Evolutionary conservation across 2,888 invertebrate species (phyloP).

Genomic region (Cataglyphis rosenhaueri): DNA sequence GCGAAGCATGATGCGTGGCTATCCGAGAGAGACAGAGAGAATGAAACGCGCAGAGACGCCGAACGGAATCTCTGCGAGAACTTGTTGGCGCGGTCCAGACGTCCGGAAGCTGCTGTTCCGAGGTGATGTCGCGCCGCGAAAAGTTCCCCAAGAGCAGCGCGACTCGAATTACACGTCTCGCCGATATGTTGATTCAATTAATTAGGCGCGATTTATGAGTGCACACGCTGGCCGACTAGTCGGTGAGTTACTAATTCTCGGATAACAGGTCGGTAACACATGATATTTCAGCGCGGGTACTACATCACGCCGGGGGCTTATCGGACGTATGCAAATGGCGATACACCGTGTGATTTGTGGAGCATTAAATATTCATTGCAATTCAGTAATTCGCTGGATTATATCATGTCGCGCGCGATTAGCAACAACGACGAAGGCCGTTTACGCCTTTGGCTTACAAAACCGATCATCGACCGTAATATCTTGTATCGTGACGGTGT

Average conservation of each 20-base stretch:
- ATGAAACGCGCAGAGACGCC: slow-evolving; percentile 39
- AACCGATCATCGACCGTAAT: not conserved
- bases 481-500: not conserved
- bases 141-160: slow-evolving; percentile 15
- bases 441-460: not conserved
- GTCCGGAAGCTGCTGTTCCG: slow-evolving; percentile 2
- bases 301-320: slow-evolving; percentile 55
- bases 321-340: slow-evolving; percentile 57
- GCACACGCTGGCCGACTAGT: slow-evolving; percentile 46
- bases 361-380: slow-evolving; percentile 41
- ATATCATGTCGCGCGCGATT: slow-evolving; percentile 33
- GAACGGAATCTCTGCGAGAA: slow-evolving; percentile 51
- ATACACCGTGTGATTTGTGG: slow-evolving; percentile 65
- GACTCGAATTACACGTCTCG: slow-evolving; percentile 30
- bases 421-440: slow-evolving; percentile 8
- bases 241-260: slow-evolving; percentile 45
- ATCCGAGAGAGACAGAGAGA: slow-evolving; percentile 8
- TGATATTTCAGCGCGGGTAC: slow-evolving; percentile 61
- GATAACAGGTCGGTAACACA: slow-evolving; percentile 63
- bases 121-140: not conserved
- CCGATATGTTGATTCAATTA: slow-evolving; percentile 68
- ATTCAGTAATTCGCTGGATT: slow-evolving; percentile 32
- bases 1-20: slow-evolving; percentile 46
- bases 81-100: not conserved
- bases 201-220: slow-evolving; percentile 70